Evolutionary conservation across 2,888 invertebrate genomes (phyloP).

Genomic region (Xanthia togata): DNA sequence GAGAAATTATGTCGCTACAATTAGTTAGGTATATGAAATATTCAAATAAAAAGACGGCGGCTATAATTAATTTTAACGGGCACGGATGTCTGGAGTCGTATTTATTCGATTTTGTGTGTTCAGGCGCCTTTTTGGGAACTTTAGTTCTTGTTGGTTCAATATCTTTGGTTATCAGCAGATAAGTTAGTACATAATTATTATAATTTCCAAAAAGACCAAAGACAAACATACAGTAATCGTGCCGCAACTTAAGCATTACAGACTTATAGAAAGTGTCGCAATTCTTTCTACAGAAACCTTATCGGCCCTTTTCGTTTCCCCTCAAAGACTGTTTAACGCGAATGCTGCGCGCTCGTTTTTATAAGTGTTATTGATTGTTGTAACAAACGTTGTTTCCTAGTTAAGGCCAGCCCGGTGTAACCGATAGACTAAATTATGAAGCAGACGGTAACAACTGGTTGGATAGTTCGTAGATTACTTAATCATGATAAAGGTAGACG

Average conservation of each 20-base stretch:
- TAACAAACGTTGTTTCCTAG: constrained; percentile 2
- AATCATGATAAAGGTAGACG: constrained; percentile 42
- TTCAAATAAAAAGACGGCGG: constrained; percentile 2
- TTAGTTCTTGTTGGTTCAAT: not conserved
- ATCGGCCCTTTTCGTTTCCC: constrained; percentile 6
- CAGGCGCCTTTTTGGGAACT: not conserved
- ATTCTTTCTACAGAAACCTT: constrained; percentile 11
- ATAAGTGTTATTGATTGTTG: constrained; percentile 15
- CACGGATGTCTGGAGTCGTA: not conserved
- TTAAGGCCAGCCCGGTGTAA: constrained; percentile 6
- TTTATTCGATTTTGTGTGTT: not conserved
- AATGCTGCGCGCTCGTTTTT: constrained; percentile 18
- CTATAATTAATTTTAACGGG: not conserved
- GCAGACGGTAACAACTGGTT: constrained; percentile 26
- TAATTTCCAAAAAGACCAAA: not conserved
- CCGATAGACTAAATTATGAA: constrained; percentile 50
- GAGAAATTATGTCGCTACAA: constrained; percentile 51
- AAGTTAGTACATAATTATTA: not conserved
- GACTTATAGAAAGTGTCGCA: constrained; percentile 1
- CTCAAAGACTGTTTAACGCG: not conserved
- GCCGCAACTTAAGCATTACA: constrained; percentile 7
- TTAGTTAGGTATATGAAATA: constrained; percentile 9
- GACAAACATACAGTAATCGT: not conserved
- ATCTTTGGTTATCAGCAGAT: not conserved
- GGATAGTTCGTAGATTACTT: constrained; percentile 41